phyloP scores from a whole-genome alignment of 1,140 invertebrate genomes.

The Pygmarrhopalites habei region DNA sequence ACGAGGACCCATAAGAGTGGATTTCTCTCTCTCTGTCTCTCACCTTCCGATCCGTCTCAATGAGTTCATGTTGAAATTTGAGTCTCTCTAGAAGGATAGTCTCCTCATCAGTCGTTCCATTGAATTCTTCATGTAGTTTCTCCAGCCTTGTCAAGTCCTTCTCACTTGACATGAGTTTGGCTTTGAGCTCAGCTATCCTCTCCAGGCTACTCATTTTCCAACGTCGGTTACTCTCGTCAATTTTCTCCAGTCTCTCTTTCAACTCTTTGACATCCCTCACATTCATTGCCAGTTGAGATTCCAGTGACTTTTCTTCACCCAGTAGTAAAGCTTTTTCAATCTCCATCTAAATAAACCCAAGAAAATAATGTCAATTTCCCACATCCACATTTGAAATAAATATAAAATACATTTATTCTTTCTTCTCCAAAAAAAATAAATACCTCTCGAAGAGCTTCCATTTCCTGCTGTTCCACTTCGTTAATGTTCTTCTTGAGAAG shows the following conservation, averaged over 20 bases:
- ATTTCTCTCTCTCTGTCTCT: too few relatives aligned
- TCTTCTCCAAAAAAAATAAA: background rate
- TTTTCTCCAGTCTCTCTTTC: constrained; percentile 48
- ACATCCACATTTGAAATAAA: constrained; percentile 13
- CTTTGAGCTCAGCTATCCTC: constrained; percentile 25
- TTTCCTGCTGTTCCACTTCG: constrained; percentile 72
- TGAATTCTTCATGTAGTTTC: constrained; percentile 39
- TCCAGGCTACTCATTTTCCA: constrained; percentile 31
- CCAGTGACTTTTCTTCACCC: constrained; percentile 70
- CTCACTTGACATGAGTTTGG: constrained; percentile 28
- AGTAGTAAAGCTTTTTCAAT: constrained; percentile 72
- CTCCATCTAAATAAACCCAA: constrained; percentile 61
- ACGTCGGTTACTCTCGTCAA: constrained; percentile 26
- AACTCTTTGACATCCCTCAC: constrained; percentile 60
- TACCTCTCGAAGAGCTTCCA: constrained; percentile 75
- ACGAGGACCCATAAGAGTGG: too few relatives aligned
- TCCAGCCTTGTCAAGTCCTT: constrained; percentile 41
- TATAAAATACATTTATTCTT: constrained; percentile 31
- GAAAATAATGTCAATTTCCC: too few relatives aligned
- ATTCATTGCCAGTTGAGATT: constrained; percentile 59
- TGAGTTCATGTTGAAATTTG: constrained; percentile 49
- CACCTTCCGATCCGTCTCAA: constrained; percentile 52
- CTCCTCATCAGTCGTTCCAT: constrained; percentile 46
- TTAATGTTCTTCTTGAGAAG: constrained; percentile 65
- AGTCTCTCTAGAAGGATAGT: constrained; percentile 55